Evolutionary conservation across 1,140 invertebrate genomes (phyloP).

Genomic region (Brachionus calyciflorus): DNA sequence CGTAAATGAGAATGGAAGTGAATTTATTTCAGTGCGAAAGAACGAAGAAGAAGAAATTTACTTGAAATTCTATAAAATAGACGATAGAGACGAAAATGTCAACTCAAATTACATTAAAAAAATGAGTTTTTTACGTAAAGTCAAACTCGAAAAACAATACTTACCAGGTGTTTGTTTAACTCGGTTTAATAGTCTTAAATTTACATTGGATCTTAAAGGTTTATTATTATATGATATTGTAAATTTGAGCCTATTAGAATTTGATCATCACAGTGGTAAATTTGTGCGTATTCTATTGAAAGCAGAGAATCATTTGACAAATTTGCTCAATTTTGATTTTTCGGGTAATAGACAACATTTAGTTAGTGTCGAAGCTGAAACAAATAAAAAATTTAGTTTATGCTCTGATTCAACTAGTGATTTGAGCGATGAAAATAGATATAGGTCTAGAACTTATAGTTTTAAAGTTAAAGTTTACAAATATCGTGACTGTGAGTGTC

Average conservation of each 20-base stretch:
- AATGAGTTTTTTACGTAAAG: conserved; percentile 23
- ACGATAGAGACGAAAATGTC: background rate
- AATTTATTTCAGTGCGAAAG: background rate
- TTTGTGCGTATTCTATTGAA: background rate
- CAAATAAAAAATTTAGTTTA: background rate
- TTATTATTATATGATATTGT: background rate
- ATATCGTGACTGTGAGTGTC: conserved; percentile 16
- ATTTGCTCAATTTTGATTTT: conserved; percentile 16
- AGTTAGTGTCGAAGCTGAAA: background rate
- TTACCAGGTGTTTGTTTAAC: conserved; percentile 14
- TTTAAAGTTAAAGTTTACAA: conserved; percentile 30
- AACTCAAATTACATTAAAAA: conserved; percentile 5
- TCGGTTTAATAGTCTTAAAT: background rate
- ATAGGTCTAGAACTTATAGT: conserved; percentile 2
- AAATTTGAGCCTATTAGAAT: conserved; percentile 1
- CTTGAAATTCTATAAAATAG: conserved; percentile 30
- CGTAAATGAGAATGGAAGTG: background rate
- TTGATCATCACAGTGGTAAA: conserved; percentile 4
- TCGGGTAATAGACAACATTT: conserved; percentile 4
- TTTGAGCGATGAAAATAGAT: background rate
- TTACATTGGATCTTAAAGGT: background rate
- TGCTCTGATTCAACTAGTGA: background rate
- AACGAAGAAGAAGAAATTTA: background rate
- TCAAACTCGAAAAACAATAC: conserved; percentile 18
- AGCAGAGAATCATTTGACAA: conserved; percentile 4